Base-by-base conservation (phyloP, 2,797 vertebrate genomes). In the Avahi laniger region DNA sequence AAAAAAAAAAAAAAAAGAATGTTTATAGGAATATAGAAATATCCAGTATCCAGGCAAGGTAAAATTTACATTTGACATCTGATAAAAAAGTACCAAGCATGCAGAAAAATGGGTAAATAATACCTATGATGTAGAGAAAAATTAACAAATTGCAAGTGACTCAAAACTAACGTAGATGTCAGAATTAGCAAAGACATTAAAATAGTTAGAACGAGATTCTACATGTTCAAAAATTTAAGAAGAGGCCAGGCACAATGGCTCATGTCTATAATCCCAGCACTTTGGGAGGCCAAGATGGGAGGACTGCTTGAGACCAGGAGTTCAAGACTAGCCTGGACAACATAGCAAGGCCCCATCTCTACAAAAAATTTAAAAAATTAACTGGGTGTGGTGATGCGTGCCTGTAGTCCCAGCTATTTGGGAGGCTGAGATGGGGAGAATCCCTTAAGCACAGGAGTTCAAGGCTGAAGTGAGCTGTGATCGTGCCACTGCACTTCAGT, bases 51-150 rank as follows among this genome's bases (percentile, higher is more conserved):
- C n/a, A 91, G 73, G 73, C 13, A 73, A 93, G 18, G 38, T 83
- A 94, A 96, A 81, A 50, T 88, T 89, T 61, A 83, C 46, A 92
- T 63, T 48, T 90, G 69, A 35, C 24, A 91, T 20, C 46, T 1
- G 80, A 85, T 93, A 78, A 95, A 76, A 95, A 92, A 65, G 50
- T 93, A 79, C 41, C 41, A 59, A 48, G 22, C 61, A 70, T 73
- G 15, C 41, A 50, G 63, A 54, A 8, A 76, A 76, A 28, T 13
- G 0, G 46, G 24, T 76, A 46, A 83, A 67, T 65, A 78, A 41
- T 35, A 91, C 48, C 50, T 20, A 50, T 20, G 83, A 93, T 12
- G 6, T 15, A 28, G 14, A 89, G 69, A 86, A 57, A 72, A 92
- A 73, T 52, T 12, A 80, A 80, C 33, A 22, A 92, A 76, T 8